Evolutionary conservation across 2,113 vertebrate species (phyloP), one percentile per base, ranked within the genome.

Genomic region (Ptilorrhoa leucosticta): DNA sequence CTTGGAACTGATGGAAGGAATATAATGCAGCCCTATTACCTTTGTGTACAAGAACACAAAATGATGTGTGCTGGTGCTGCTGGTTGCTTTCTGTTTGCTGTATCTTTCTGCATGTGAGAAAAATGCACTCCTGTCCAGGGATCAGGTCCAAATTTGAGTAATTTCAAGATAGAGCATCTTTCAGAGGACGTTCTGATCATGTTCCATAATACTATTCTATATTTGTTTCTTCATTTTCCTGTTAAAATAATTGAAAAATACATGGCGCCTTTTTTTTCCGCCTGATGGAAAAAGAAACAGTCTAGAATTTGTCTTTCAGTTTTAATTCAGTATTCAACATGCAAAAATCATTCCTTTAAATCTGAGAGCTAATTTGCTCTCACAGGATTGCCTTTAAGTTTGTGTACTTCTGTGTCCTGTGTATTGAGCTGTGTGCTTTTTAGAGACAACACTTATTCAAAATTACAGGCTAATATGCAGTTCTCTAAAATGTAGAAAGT

Each of bases 131-230:
- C 24, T 83, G 9, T 21, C 31, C 58, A 37, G 15, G 16, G 33
- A 66, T 54, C 11, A 48, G 26, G 33, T 22, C 17, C 18, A 58
- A 23, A 66, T 88, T 12, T 40, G 10, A 4, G 4, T 83, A 53
- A 75, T 28, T 48, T 71, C 35, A 87, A 56, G 60, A 17, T 0
- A 82, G 27, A 82, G 22, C 4, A 19, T 56, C 9, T 76, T 89
- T 78, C 37, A 82, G 51, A 64, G 19, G n/a, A 11, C 77, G 11
- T 17, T 72, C 27, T 53, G 39, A 30, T 47, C 10, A 17, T 20
- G 16, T 63, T 87, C 39, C 0, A 0, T 79, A 48, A 27, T 17
- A 12, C 3, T 4, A 2, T 18, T 2, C 58, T 63, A 21, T 24
- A 57, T 69, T 79, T 75, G 8, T 76, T 87, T 76, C 33, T 51